Percentiles rank a stretch among this genome's conserved stretches.
These are phyloP conservation scores for Eilema caniola DNA, from an alignment of 2,888 invertebrate species.

Conservation along the genomic window DNA sequence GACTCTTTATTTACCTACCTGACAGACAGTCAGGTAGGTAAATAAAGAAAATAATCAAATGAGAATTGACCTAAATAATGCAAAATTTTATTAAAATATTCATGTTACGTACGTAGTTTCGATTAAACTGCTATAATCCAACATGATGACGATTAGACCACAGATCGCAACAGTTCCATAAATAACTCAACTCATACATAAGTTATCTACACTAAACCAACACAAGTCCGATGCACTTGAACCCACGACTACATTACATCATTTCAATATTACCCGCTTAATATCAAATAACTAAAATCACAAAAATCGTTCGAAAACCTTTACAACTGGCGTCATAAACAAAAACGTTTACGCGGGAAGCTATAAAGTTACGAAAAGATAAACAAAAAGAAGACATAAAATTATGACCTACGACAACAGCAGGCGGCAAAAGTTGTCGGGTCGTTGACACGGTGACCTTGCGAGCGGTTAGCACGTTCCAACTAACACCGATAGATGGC, in stretches of 20 bases:
- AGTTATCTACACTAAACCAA: conserved; percentile 11
- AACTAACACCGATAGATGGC: conserved; percentile 76
- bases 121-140: not conserved
- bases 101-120: conserved; percentile 19
- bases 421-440: conserved; percentile 86
- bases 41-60: not conserved
- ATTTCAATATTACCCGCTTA: conserved; percentile 23
- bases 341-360: conserved; percentile 76
- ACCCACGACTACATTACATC: conserved; percentile 27
- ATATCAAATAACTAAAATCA: conserved; percentile 35
- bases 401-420: conserved; percentile 87
- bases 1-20: no score
- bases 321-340: conserved; percentile 53
- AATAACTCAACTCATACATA: conserved; percentile 14
- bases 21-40: no score
- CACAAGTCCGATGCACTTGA: conserved; percentile 20
- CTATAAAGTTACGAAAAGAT: conserved; percentile 86
- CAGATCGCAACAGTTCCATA: conserved; percentile 2
- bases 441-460: conserved; percentile 86
- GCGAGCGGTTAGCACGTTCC: conserved; percentile 64
- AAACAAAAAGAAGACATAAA: conserved; percentile 87
- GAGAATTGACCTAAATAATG: not conserved
- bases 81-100: not conserved
- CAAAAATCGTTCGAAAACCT: conserved; percentile 37
- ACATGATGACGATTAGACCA: conserved; percentile 16